Base-by-base conservation (phyloP, 2,113 vertebrate species). In the Atherinomorus stipes region DNA sequence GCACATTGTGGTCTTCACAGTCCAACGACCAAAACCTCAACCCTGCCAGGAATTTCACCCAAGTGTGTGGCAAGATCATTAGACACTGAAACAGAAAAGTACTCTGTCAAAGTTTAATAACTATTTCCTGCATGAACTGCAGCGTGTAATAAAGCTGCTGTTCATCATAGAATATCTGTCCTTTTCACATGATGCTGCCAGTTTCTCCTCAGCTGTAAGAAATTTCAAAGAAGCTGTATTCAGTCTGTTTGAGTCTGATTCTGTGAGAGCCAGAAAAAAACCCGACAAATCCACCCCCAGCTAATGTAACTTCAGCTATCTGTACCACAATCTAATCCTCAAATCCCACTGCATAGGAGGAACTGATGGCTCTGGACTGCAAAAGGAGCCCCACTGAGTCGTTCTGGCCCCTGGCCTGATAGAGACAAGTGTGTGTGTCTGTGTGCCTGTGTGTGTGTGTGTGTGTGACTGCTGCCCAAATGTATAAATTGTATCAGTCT, bases 31-130 rank as follows among this genome's bases (percentile, higher is more conserved):
- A 89, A 90, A 88, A 83, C 84, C 67, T 76, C 90, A 85, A 71
- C 75, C 64, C 76, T 45, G 75, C 71, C 42, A 66, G 77, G 86
- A 91, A 91, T 93, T 90, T 91, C 83, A 78, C 84, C 85, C 57
- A 57, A 78, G 72, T 69, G 83, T 88, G 89, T 91, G 74, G 76
- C 69, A 64, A 67, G 38, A 57, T 49, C 80, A 90, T 86, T 76
- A 74, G 78, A 85, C 79, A 81, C 78, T 60, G 60, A 66, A 70
- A 69, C 64, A 76, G 61, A 78, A 74, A 80, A 62, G 57, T 67
- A 37, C 40, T 70, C 75, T 78, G 81, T 84, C 88, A 80, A 53
- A 23, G 18, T 57, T 74, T 83, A 86, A 86, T 85, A 86, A 85
- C 54, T 16, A 11, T 44, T 65, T 64, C 42, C 64, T 52, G 25